Evolutionary conservation across 2,888 invertebrate genomes (phyloP).

Genomic region (Pelosia muscerda): DNA sequence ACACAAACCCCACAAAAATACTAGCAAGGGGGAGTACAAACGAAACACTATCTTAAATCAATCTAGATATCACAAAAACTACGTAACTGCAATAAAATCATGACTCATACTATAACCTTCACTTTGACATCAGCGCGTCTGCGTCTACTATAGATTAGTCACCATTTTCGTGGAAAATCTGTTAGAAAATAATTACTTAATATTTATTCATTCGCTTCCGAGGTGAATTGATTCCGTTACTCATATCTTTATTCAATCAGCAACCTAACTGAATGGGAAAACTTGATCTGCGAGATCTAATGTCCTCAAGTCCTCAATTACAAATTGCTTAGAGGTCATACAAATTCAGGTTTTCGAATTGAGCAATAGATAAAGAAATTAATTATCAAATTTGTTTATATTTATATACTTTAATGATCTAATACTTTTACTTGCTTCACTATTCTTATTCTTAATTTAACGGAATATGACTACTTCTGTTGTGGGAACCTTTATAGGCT

Average conservation of each 20-base stretch:
- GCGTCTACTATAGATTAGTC: constrained; percentile 36
- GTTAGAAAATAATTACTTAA: constrained; percentile 33
- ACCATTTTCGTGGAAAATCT: constrained; percentile 35
- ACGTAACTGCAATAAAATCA: background rate
- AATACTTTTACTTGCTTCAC: background rate
- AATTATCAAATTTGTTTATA: too few relatives aligned
- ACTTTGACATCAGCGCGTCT: constrained; percentile 24
- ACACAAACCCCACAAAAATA: background rate
- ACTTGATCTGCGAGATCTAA: background rate
- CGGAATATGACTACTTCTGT: background rate
- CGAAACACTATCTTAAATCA: background rate
- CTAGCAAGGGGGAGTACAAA: background rate
- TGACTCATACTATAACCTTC: constrained; percentile 36
- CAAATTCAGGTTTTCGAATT: background rate
- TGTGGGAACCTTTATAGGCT: too few relatives aligned
- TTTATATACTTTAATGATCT: background rate
- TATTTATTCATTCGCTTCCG: constrained; percentile 24
- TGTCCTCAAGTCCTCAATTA: background rate
- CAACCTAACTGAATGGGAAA: background rate
- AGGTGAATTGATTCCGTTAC: constrained; percentile 31
- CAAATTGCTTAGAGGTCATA: background rate
- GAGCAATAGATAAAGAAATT: too few relatives aligned
- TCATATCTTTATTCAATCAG: background rate
- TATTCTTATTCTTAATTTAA: too few relatives aligned
- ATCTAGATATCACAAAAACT: background rate